These are phyloP conservation scores for Drosophila paranaensis DNA, from an alignment of 2,888 invertebrate genomes.

Conservation along the genomic window DNA sequence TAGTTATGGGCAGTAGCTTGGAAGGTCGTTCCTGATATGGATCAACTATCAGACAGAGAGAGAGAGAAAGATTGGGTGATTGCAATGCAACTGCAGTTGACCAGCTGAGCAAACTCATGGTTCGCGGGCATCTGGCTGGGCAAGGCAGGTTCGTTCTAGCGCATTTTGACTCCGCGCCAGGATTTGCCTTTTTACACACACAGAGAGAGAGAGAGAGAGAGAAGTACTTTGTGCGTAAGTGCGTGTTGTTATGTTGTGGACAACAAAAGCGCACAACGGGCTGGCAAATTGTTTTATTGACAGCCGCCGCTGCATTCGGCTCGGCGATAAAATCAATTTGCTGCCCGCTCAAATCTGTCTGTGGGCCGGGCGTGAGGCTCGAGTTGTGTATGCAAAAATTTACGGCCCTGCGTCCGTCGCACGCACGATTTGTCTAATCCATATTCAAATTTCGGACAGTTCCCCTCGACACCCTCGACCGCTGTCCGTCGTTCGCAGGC, in stretches of 20 bases:
- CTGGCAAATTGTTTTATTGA: conserved; percentile 77
- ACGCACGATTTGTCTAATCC: conserved; percentile 79
- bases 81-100: conserved; percentile 17
- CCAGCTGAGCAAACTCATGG: conserved; percentile 25
- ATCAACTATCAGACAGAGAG: not conserved
- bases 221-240: conserved; percentile 12
- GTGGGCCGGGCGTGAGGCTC: conserved; percentile 57
- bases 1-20: not conserved
- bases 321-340: conserved; percentile 77
- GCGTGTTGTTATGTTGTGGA: conserved; percentile 37
- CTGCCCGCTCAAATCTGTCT: conserved; percentile 49
- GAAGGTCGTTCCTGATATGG: not conserved
- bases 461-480: conserved; percentile 15
- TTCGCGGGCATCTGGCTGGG: conserved; percentile 16
- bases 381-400: conserved; percentile 60
- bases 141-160: conserved; percentile 6
- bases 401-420: conserved; percentile 41
- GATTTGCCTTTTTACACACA: conserved; percentile 37
- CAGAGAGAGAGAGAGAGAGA: not conserved
- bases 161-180: conserved; percentile 52
- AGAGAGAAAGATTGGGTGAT: not conserved
- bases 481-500: conserved; percentile 23
- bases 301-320: conserved; percentile 69
- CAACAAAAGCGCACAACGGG: conserved; percentile 57
- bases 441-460: conserved; percentile 76